phyloP scores from a whole-genome alignment of 2,797 vertebrate genomes.

The Pterois miles region DNA sequence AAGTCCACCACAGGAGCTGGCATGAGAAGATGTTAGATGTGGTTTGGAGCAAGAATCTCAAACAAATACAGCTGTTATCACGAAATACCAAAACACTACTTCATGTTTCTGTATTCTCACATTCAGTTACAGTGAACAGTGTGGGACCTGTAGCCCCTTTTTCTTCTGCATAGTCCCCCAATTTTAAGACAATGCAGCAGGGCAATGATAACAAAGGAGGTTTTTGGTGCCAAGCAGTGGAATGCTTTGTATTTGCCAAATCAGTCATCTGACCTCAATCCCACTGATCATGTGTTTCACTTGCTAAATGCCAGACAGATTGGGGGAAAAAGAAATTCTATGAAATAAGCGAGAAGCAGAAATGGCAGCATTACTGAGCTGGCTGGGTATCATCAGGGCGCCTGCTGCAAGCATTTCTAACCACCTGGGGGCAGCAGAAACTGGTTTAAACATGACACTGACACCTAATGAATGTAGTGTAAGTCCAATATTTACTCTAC shows the following conservation, averaged over 20 bases:
- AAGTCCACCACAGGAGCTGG: not conserved
- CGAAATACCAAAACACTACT: not conserved
- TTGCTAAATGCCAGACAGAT: slow-evolving; percentile 13
- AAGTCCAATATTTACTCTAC: not conserved
- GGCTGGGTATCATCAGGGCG: not conserved
- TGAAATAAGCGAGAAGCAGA: not conserved
- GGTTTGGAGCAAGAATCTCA: not conserved
- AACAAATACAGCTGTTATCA: not conserved
- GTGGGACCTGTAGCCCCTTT: not conserved
- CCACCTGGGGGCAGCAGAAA: not conserved
- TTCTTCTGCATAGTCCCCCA: fast-evolving
- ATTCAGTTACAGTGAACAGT: not conserved
- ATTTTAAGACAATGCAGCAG: not conserved
- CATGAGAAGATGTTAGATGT: slow-evolving; percentile 1
- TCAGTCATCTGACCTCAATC: slow-evolving; percentile 27
- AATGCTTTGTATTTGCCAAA: not conserved
- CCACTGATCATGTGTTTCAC: slow-evolving; percentile 1
- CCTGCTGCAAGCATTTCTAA: not conserved
- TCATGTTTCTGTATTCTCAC: not conserved
- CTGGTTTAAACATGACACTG: not conserved
- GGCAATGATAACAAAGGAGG: not conserved
- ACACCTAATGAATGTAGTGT: not conserved
- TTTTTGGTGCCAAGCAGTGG: not conserved
- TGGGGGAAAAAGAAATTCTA: not conserved
- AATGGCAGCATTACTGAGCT: not conserved